These are phyloP conservation scores for Rhea americana DNA, from an alignment of 2,113 vertebrate species.

Conservation along the genomic window DNA sequence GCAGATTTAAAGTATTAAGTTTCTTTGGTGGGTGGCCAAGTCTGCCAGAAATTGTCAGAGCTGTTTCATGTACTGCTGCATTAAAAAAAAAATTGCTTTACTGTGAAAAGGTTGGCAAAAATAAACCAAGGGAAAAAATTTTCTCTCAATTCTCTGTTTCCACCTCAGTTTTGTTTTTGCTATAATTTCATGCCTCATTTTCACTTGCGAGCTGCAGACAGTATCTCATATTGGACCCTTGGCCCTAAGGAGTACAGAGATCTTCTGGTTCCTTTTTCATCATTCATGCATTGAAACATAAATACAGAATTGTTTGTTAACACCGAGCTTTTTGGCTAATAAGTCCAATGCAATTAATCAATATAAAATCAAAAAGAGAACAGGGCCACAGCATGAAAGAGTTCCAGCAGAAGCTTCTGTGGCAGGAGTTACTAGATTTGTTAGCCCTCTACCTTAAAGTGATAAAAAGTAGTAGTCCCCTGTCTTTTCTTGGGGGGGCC, in stretches of 20 bases:
- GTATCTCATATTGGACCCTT: too few species aligned
- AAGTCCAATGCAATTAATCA: neutral
- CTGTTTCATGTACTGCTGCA: neutral
- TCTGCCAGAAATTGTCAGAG: neutral
- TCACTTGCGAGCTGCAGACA: neutral
- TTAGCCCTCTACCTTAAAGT: neutral
- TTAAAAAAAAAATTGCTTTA: neutral
- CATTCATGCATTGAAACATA: neutral
- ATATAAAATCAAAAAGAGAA: neutral
- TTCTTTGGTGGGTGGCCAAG: neutral
- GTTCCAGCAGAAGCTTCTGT: neutral
- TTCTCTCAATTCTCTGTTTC: neutral
- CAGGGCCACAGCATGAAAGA: accelerated
- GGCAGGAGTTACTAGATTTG: neutral
- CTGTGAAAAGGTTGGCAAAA: neutral
- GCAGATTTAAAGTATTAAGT: neutral
- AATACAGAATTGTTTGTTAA: neutral
- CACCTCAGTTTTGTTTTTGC: neutral
- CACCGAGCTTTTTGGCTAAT: neutral
- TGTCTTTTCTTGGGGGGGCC: neutral
- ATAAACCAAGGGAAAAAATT: neutral
- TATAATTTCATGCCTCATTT: neutral
- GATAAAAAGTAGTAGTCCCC: neutral
- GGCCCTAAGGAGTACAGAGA: neutral
- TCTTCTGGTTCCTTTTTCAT: neutral